Base-by-base conservation (phyloP, 2,797 vertebrate species). In the Sebastes cheni region DNA sequence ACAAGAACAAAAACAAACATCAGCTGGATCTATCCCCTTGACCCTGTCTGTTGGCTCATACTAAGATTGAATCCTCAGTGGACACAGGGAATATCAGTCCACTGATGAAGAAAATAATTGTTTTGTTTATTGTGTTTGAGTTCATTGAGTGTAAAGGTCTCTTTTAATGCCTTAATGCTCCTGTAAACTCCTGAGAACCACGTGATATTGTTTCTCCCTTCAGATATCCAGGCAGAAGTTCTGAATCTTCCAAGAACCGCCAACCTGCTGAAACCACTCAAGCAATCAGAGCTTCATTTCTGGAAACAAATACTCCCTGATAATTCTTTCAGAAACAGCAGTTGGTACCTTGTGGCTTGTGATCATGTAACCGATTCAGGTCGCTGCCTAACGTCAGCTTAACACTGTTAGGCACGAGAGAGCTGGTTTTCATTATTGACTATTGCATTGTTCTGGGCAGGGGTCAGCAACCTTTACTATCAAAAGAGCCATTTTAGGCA, bases 241-340 rank as follows among this genome's bases (percentile, higher is more conserved):
- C 4, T 18, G 14, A 59, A 46, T 69, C 22, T 85, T 81, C 78
- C 54, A 65, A 78, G 68, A 91, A 86, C 6, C 1, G 20, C 59
- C 77, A 82, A 82, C 61, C 67, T 62, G 74, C 59, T 62, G 42
- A 80, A 85, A 55, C 27, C 70, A 68, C 54, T 69, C 39, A 9
- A 42, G 50, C 56, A 72, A 27, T 52, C 46, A 81, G 36, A 67
- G 11, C 23, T 77, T 67, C 13, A 68, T 29, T 74, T 75, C 77
- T 78, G 62, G 75, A 82, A 79, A 83, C 69, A 78, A 82, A 86
- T 29, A 70, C 29, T 3, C 2, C 36, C 66, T 60, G 56, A 79
- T 39, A 27, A 10, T 18, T 55, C 52, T 70, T 29, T 13, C 20
- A 73, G 52, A 67, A n/a, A 22, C n/a, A n/a, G 32, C 22, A 34